phyloP scores from a whole-genome alignment of 2,113 vertebrate genomes.

The Ptychochromis oligacanthus region DNA sequence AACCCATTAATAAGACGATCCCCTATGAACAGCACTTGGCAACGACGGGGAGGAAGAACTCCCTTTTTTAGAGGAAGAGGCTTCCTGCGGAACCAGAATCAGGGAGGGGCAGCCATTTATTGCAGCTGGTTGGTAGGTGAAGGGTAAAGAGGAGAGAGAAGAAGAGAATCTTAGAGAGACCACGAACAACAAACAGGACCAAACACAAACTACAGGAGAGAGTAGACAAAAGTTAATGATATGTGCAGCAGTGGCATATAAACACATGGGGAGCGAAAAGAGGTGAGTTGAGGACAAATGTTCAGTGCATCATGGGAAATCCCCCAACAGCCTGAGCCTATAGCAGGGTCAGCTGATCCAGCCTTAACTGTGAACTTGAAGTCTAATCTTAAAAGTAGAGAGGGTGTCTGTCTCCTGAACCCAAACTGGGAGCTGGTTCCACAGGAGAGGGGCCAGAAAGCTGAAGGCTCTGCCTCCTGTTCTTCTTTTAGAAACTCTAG shows the following conservation, averaged over 20 bases:
- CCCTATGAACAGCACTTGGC: no score
- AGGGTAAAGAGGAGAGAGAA: no score
- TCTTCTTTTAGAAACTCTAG: neutral
- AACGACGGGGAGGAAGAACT: neutral
- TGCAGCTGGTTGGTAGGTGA: no score
- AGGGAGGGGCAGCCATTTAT: no score
- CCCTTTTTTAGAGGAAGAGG: neutral
- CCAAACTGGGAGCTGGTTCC: no score
- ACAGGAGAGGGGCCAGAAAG: neutral
- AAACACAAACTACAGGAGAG: neutral
- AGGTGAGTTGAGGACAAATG: no score
- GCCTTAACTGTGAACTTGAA: neutral
- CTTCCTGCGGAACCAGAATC: neutral
- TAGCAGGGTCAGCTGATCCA: neutral
- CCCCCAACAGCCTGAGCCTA: neutral
- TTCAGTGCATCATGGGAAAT: neutral
- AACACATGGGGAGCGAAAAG: no score
- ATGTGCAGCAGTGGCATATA: no score
- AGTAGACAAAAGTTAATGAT: no score
- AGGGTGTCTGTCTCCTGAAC: no score
- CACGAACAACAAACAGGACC: neutral
- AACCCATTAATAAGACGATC: no score
- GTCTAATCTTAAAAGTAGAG: neutral
- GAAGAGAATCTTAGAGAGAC: no score
- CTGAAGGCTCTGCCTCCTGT: neutral